Conservation (phyloP, 2,797 vertebrate species). For the Netta rufina region DNA sequence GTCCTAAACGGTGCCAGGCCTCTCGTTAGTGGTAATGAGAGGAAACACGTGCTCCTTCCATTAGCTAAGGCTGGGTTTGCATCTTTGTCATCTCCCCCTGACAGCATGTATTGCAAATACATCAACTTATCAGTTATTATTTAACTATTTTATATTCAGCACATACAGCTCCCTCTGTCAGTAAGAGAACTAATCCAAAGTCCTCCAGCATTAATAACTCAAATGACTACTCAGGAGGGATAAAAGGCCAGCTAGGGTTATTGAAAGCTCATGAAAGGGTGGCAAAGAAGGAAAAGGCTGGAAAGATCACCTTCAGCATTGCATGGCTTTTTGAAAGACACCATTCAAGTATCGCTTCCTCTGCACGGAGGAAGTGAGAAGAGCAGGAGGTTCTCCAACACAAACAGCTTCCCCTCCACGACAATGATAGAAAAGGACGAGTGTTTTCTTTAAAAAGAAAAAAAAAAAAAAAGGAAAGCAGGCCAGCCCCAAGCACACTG, state of each 20-base stretch:
- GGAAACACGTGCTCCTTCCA: neutral
- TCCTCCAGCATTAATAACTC: neutral
- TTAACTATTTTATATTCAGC: neutral
- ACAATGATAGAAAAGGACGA: constrained; percentile 54
- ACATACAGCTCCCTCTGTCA: neutral
- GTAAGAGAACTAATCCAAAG: neutral
- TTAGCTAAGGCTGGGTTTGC: neutral
- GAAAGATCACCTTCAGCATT: neutral
- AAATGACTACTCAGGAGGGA: neutral
- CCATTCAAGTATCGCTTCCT: constrained; percentile 71
- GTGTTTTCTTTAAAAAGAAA: neutral
- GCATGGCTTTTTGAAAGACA: neutral
- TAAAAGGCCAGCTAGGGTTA: neutral
- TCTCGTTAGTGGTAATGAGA: neutral
- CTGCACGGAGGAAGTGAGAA: constrained; percentile 69
- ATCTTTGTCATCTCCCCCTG: neutral
- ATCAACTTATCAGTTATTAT: neutral
- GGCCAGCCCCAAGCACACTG: constrained; percentile 56
- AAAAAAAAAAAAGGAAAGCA: constrained; percentile 54
- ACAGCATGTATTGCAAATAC: neutral
- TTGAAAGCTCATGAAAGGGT: neutral
- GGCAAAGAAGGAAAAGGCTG: neutral
- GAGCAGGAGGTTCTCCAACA: constrained; percentile 49
- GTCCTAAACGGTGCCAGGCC: neutral
- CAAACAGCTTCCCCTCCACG: constrained; percentile 71